These are phyloP conservation scores for Mesochorus sp. DNA, from an alignment of 2,888 invertebrate genomes.

Conservation along the genomic window DNA sequence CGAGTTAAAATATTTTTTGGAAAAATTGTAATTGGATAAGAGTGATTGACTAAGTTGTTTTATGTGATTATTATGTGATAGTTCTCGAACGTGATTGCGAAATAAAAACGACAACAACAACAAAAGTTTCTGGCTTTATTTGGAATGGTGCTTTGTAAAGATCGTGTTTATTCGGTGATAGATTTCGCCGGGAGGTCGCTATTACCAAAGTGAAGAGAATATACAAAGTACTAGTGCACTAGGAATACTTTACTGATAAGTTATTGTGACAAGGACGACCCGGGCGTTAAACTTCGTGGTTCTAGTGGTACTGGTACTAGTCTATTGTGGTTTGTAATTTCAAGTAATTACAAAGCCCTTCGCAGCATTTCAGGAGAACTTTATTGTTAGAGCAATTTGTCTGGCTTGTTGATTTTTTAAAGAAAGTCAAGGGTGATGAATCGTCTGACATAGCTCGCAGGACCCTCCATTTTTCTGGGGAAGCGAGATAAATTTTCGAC, in stretches of 20 bases:
- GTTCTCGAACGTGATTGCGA: not conserved
- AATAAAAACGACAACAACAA: too few relatives aligned
- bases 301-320: not conserved
- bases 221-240: not conserved
- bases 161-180: conserved; percentile 7
- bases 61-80: conserved; percentile 7
- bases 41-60: conserved; percentile 30
- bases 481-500: conserved; percentile 39
- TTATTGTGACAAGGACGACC: not conserved
- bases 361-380: conserved; percentile 9
- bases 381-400: not conserved
- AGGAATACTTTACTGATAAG: conserved; percentile 9
- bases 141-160: not conserved
- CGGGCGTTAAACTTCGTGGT: not conserved
- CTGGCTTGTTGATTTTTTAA: not conserved
- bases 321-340: conserved; percentile 30
- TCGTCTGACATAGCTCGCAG: conserved; percentile 23
- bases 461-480: not conserved
- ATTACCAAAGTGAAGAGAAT: conserved; percentile 1
- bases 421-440: conserved; percentile 44
- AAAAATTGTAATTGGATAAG: not conserved
- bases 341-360: conserved; percentile 17
- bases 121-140: conserved; percentile 14
- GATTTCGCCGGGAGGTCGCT: not conserved
- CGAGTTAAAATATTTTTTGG: not conserved